phyloP scores from a whole-genome alignment of 1,140 invertebrate genomes.

The Drosophila bocki region DNA sequence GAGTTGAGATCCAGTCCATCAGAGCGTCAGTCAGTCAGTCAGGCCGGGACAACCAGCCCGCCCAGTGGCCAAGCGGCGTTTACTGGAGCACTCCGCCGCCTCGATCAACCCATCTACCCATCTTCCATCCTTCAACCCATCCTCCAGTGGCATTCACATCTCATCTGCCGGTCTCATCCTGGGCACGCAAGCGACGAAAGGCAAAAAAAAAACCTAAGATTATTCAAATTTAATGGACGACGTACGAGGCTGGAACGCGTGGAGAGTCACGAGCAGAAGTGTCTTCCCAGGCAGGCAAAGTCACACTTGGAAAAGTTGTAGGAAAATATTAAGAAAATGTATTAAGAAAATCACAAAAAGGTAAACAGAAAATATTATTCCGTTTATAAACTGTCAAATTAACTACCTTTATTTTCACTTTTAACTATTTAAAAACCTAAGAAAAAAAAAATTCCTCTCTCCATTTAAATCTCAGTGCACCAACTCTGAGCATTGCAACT shows the following conservation, averaged over 20 bases:
- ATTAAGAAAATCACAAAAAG: no score
- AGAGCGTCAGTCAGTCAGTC: constrained; percentile 59
- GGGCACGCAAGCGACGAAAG: constrained; percentile 63
- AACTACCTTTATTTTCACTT: no score
- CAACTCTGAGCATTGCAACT: constrained; percentile 9
- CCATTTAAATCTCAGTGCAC: constrained; percentile 10
- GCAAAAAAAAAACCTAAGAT: constrained; percentile 65
- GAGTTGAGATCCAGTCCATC: constrained; percentile 28
- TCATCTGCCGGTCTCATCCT: constrained; percentile 40
- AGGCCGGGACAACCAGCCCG: constrained; percentile 48
- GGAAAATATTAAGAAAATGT: not conserved
- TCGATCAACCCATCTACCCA: constrained; percentile 1
- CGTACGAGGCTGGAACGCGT: constrained; percentile 55
- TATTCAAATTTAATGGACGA: constrained; percentile 82
- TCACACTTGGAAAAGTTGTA: constrained; percentile 38
- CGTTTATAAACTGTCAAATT: no score
- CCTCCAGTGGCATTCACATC: constrained; percentile 28
- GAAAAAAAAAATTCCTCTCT: not conserved
- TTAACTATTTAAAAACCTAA: no score
- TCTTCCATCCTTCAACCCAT: constrained; percentile 15
- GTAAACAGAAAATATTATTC: no score
- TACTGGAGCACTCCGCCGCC: constrained; percentile 45
- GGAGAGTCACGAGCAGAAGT: constrained; percentile 62
- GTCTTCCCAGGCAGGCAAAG: constrained; percentile 36
- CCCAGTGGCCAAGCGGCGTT: constrained; percentile 60